These are phyloP conservation scores for Erythrocercus mccallii DNA, from an alignment of 2,113 vertebrate species.

Conservation along the genomic window DNA sequence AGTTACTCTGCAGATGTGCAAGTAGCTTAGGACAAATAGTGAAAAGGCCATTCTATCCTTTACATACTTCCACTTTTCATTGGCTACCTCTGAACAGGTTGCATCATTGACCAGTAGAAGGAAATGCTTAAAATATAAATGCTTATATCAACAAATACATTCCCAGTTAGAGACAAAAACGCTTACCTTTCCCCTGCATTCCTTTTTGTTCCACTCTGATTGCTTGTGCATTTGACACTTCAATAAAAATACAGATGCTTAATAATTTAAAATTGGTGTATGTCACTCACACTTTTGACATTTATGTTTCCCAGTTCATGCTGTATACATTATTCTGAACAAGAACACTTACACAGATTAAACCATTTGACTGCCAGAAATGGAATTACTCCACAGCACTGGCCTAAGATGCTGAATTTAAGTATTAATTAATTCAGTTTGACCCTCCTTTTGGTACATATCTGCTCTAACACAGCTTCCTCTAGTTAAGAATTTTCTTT, in stretches of 20 bases:
- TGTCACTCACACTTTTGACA: neutral
- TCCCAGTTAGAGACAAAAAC: neutral
- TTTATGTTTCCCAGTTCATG: neutral
- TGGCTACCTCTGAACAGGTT: neutral
- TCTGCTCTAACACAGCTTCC: neutral
- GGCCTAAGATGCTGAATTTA: neutral
- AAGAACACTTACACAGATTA: neutral
- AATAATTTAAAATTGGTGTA: neutral
- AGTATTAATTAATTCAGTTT: neutral
- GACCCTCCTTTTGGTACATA: neutral
- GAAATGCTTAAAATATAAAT: neutral
- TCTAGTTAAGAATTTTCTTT: neutral
- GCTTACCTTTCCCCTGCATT: neutral
- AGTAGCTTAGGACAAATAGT: neutral
- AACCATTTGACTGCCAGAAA: neutral
- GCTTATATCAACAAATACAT: neutral
- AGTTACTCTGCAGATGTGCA: neutral
- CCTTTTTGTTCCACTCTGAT: neutral
- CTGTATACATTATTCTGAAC: neutral
- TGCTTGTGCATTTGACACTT: neutral
- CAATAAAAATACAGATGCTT: neutral
- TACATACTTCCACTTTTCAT: neutral
- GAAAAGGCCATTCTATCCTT: neutral
- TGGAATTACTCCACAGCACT: neutral
- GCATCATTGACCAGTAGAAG: neutral